Base-by-base conservation (phyloP, 2,888 invertebrate genomes). In the Thereva nobilitata region DNA sequence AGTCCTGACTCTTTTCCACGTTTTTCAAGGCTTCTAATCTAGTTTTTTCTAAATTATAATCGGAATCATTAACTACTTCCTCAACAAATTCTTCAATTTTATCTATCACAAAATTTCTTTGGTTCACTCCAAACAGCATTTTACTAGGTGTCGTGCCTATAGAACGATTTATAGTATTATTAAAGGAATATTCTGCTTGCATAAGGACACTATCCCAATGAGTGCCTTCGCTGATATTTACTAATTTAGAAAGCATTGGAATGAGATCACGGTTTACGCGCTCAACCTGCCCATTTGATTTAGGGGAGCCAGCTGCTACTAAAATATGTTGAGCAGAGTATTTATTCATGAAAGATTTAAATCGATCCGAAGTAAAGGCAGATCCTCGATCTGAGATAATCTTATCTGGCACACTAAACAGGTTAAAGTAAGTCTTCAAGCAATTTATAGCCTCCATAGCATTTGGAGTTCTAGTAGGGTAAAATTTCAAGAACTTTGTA, bases 51-150 rank as follows among this genome's bases (percentile, higher is more conserved):
- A n/a, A n/a, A n/a, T n/a, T n/a, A n/a, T n/a, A n/a, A n/a, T n/a
- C n/a, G n/a, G n/a, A n/a, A n/a, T n/a, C n/a, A n/a, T n/a, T n/a
- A n/a, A n/a, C n/a, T n/a, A n/a, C n/a, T n/a, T n/a, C n/a, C n/a
- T n/a, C n/a, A n/a, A n/a, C n/a, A n/a, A n/a, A n/a, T n/a, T n/a
- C n/a, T n/a, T n/a, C n/a, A n/a, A n/a, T n/a, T n/a, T n/a, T n/a
- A n/a, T n/a, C n/a, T n/a, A n/a, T n/a, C n/a, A n/a, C n/a, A n/a
- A n/a, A n/a, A 37, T 74, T 75, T 4, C 71, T 45, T 6, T 56
- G 75, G 64, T 71, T 35, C 3, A 72, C 56, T 3, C 75, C 75
- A 45, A 73, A 75, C 38, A 76, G 56, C 40, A 74, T 53, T 54
- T 66, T 70, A 68, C 72, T 71, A 2, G 75, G 74, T 2, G 73